Percentiles rank a stretch among this genome's conserved stretches.
Conservation (phyloP, 2,797 vertebrate genomes). For the Catamblyrhynchus diadema region DNA sequence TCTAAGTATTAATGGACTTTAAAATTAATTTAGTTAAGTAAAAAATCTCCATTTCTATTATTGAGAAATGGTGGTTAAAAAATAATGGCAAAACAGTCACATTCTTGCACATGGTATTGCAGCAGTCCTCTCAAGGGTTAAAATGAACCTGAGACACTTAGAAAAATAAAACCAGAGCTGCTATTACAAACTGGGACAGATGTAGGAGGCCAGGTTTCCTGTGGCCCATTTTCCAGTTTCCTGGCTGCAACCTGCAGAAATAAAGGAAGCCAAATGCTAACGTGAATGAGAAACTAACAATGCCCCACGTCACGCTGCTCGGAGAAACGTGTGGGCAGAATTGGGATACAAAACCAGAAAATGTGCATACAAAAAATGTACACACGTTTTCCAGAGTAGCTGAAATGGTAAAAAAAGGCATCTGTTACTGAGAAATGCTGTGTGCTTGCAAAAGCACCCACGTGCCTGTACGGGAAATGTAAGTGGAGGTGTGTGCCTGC, state of each 20-base stretch:
- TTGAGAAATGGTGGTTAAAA: background rate
- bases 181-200: conserved; percentile 79
- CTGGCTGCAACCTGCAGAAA: conserved; percentile 79
- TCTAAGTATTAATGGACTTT: background rate
- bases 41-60: background rate
- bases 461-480: background rate
- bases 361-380: background rate
- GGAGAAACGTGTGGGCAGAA: conserved; percentile 16
- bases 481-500: background rate
- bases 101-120: background rate
- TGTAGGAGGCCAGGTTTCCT: conserved; percentile 84
- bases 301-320: conserved; percentile 17
- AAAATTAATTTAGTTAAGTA: background rate
- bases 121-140: conserved; percentile 68
- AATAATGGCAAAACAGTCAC: background rate
- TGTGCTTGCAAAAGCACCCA: background rate
- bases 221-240: conserved; percentile 83
- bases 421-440: conserved; percentile 8
- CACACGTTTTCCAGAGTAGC: background rate
- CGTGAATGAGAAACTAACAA: conserved; percentile 66
- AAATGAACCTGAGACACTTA: conserved; percentile 70
- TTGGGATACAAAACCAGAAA: conserved; percentile 10
- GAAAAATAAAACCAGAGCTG: conserved; percentile 77
- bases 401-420: background rate
- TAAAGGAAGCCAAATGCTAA: conserved; percentile 71